Base-by-base conservation (phyloP, 2,797 vertebrate species). In the Enteromius afrohamiltoni region DNA sequence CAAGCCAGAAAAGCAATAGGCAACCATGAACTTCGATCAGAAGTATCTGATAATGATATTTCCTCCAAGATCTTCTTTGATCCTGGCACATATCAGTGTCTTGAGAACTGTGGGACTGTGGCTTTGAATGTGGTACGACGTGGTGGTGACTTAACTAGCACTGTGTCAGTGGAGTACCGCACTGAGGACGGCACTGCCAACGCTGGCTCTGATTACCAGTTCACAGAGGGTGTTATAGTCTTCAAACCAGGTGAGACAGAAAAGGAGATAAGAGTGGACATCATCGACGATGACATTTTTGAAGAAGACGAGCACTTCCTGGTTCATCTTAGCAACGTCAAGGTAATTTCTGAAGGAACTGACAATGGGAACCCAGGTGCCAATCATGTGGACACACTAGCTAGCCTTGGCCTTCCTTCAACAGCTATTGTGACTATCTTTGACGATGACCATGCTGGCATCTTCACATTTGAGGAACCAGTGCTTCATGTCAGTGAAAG, bases 291-390 rank as follows among this genome's bases (percentile, higher is more conserved):
- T 0, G 98, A 99, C 70, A 97, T 98, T 83, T 99, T 99, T 86
- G 98, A 99, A 91, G 98, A 99, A 83, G 98, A 99, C 1, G 97
- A 99, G 87, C 96, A 98, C 85, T 99, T 99, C 90, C 91, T 96
- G 79, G 96, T 99, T 71, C 97, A 98, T 84, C 96, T 99, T 70
- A 97, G 95, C 91, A 96, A 97, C 0, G 92, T 97, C 70, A 95
- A 90, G 1, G 94, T 96, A 19, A 62, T 93, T 17, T 89, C 92
- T 0, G 94, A 94, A 14, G 88, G 87, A 1, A 77, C 88, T 0
- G 92, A 92, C 13, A 77, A 93, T 1, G 88, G 90, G 0, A 85
- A 93, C 4, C 87, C 88, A 0, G 91, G 94, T 29, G 86, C 88
- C 23, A 94, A 94, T 77, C 94, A 95, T 0, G 31, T 92, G 4